Evolutionary conservation across 2,113 vertebrate genomes (phyloP).

Genomic region (Parus major): DNA sequence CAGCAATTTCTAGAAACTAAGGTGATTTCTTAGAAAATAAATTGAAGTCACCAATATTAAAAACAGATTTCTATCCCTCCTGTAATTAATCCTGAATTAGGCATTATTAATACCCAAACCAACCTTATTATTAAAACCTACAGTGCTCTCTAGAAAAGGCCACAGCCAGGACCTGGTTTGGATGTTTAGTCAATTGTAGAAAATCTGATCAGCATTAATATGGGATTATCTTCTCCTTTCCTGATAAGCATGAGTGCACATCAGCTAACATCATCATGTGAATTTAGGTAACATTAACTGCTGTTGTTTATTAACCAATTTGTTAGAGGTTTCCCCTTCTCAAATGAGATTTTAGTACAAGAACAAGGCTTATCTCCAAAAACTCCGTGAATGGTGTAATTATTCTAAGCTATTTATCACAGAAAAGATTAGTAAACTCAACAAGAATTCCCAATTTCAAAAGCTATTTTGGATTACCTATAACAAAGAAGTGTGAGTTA

Average conservation of each 20-base stretch:
- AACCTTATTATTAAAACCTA: neutral
- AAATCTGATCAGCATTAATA: neutral
- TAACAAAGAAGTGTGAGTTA: slow-evolving; percentile 15
- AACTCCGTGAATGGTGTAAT: neutral
- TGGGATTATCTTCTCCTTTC: neutral
- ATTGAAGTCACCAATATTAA: neutral
- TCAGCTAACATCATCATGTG: neutral
- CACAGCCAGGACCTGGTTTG: neutral
- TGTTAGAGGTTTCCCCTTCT: neutral
- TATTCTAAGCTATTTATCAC: neutral
- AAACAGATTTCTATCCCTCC: neutral
- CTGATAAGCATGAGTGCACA: neutral
- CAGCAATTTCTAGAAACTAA: neutral
- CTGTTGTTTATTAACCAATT: neutral
- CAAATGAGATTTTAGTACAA: neutral
- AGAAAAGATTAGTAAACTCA: neutral
- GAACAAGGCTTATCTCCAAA: neutral
- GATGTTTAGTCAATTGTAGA: neutral
- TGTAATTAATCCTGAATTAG: neutral
- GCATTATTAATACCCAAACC: neutral
- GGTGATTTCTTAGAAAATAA: neutral
- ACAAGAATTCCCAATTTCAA: neutral
- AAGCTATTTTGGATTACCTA: neutral
- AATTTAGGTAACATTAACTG: neutral
- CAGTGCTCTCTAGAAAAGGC: neutral